Evolutionary conservation across 2,113 vertebrate species (phyloP), one percentile per base, ranked within the genome.

Genomic region (human): DNA sequence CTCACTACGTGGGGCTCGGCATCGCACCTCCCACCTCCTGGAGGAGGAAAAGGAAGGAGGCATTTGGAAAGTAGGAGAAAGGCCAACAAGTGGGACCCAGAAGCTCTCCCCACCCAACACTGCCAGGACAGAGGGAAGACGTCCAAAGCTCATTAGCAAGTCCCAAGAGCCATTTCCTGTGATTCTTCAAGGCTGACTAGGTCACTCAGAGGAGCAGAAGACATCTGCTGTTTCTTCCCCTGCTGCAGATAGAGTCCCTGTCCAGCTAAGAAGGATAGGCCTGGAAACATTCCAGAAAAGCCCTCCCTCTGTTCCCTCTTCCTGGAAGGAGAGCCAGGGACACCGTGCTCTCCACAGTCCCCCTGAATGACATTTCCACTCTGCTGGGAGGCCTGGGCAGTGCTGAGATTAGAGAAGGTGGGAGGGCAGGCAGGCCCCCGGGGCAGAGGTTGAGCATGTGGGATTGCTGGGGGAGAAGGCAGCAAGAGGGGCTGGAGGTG

Each of bases 181-280:
- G 0, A 96, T 97, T 98, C 95, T 96, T 97, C 88, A 79, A 92
- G 72, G 76, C 84, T 78, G 79, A 8, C 0, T 4, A 89, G 96
- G 97, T 97, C 96, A 93, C 57, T 17, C 35, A 0, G 88, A 48
- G 94, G 89, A 92, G 87, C 96, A 96, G 88, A 86, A 61, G 87
- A 82, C 95, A 96, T 93, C 94, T 95, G 94, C 75, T 90, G 13
- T 81, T 85, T 45, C 87, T 95, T 89, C 80, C 86, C 72, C 68
- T 43, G 20, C 57, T 94, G 27, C 84, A 92, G 66, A 73, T 32
- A 30, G 25, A 7, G 87, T 38, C 43, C 52, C 66, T 23, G 2
- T 92, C 27, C 50, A 64, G 72, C 86, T 78, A 38, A 72, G 90
- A 32, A 38, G 40, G 66, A 52, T 48, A 55, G 17, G 64, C 52